Evolutionary conservation across 2,797 vertebrate species (phyloP), one percentile per base, ranked within the genome.

Genomic region (Phaenicophaeus curvirostris): DNA sequence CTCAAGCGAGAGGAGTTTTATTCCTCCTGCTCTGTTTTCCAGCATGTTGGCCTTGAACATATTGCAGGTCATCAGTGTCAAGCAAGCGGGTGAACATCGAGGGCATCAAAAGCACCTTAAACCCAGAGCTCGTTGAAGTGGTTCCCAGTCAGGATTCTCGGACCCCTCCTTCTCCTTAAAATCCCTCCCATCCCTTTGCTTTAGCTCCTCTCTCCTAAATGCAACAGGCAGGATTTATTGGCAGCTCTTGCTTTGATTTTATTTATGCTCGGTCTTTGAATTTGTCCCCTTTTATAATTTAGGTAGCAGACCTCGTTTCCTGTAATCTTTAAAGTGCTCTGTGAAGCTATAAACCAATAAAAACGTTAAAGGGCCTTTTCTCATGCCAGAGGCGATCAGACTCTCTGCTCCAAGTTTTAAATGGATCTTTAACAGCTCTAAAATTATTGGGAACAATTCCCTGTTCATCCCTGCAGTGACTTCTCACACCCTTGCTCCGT

Each of bases 121-220:
- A 87, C 62, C 7, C n/a, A 12, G 54, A 61, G 30, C 37, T 61
- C 28, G 3, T 24, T 41, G 0, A 2, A 71, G 59, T 20, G 0
- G 11, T n/a, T 66, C n/a, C 58, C 1, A 0, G 7, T 37, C 1
- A 11, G 28, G 37, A 31, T 71, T 31, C n/a, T n/a, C n/a, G n/a
- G n/a, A n/a, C n/a, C n/a, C n/a, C n/a, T n/a, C n/a, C n/a, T n/a
- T n/a, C n/a, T n/a, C 48, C 44, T 72, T 39, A 51, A 35, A 66
- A 18, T 16, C 37, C 53, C 27, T n/a, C n/a, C n/a, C n/a, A 16
- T 42, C 42, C 11, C n/a, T 65, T 42, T 8, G 79, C 42, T 67
- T 66, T 31, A 25, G 61, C 57, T 85, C 33, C 53, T 69, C 25
- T 31, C 54, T 58, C 72, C 63, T 37, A 21, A 35, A 30, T 3